Percentiles rank a stretch among this genome's conserved stretches.
phyloP scores from a whole-genome alignment of 2,113 vertebrate species.

The Mandrillus leucophaeus region DNA sequence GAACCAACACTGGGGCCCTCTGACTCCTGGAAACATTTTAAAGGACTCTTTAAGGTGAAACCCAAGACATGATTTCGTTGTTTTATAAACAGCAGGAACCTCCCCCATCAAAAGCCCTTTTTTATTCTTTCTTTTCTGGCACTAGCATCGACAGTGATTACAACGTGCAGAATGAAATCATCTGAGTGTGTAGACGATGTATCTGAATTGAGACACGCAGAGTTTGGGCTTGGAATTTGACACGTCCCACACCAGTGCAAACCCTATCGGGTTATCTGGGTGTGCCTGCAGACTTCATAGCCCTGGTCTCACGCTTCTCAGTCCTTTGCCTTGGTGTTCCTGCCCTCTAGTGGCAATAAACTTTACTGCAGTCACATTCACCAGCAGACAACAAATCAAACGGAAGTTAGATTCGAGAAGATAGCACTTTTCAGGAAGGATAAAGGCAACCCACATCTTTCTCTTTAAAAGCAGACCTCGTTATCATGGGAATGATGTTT shows the following conservation, averaged over 20 bases:
- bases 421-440: background rate
- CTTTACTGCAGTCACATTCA: background rate
- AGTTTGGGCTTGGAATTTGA: background rate
- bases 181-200: background rate
- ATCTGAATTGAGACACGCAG: background rate
- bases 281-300: background rate
- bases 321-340: slow-evolving; percentile 63
- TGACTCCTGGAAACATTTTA: background rate
- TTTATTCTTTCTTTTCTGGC: background rate
- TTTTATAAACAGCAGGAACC: background rate
- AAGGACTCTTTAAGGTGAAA: background rate
- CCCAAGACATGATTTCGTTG: background rate
- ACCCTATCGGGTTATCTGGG: background rate
- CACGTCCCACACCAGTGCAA: background rate
- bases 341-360: slow-evolving; percentile 75
- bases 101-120: background rate
- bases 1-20: background rate
- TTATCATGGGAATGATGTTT: background rate
- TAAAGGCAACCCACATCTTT: background rate
- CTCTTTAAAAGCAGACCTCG: background rate
- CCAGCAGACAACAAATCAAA: background rate
- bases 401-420: background rate
- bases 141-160: background rate
- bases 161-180: background rate
- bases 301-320: background rate